Conservation (phyloP, 1,140 invertebrate species). For the Trissolcus basalis region DNA sequence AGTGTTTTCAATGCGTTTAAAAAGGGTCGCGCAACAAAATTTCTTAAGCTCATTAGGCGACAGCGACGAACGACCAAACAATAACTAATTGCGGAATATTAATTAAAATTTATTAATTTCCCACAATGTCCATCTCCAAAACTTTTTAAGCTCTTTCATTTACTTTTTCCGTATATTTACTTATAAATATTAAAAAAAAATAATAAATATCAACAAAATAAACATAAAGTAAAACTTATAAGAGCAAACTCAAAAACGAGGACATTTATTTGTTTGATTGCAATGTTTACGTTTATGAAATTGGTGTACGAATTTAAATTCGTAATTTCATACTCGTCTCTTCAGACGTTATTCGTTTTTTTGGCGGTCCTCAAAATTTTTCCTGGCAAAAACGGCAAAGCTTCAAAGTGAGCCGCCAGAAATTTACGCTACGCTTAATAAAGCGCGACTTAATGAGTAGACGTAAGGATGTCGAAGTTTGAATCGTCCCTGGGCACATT, state of each 20-base stretch:
- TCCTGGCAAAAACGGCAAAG: constrained; percentile 22
- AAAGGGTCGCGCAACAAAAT: constrained; percentile 32
- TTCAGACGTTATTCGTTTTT: too few species aligned
- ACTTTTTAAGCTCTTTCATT: background rate
- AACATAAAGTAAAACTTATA: too few species aligned
- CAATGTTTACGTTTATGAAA: too few species aligned
- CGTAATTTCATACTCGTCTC: too few species aligned
- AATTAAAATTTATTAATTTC: constrained; percentile 12
- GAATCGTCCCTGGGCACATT: background rate
- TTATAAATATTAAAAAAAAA: too few species aligned
- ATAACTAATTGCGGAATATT: constrained; percentile 34
- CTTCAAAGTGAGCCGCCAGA: constrained; percentile 28
- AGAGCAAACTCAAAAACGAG: too few species aligned
- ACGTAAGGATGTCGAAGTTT: background rate
- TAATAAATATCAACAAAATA: background rate
- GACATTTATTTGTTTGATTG: too few species aligned
- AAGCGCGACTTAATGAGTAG: constrained; percentile 21
- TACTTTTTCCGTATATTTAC: too few species aligned
- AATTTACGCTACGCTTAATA: constrained; percentile 15
- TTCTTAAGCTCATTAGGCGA: constrained; percentile 54
- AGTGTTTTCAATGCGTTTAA: constrained; percentile 48
- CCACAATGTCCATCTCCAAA: background rate
- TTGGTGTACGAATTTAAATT: too few species aligned
- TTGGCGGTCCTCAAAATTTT: constrained; percentile 18
- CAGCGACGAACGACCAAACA: constrained; percentile 30